phyloP scores from a whole-genome alignment of 2,888 invertebrate genomes.

The Scrobipalpa atriplicella region DNA sequence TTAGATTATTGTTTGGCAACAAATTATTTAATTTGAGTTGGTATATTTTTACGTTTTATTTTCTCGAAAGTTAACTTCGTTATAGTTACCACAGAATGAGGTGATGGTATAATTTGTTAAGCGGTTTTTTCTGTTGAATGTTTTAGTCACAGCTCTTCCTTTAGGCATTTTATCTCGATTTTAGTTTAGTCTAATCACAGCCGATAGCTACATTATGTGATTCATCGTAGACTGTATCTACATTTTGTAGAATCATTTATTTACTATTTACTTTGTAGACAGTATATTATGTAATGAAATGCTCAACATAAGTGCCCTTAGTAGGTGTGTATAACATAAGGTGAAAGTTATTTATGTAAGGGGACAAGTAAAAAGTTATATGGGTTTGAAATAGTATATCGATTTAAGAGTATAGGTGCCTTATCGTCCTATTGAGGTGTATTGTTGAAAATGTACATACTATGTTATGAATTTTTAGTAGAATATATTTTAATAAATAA shows the following conservation, averaged over 20 bases:
- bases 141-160: slow-evolving; percentile 7
- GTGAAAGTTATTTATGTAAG: slow-evolving; percentile 65
- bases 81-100: slow-evolving; percentile 23
- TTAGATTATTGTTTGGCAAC: neutral
- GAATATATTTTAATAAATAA: slow-evolving; percentile 77
- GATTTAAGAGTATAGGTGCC: slow-evolving; percentile 61
- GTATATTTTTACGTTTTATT: neutral
- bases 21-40: neutral
- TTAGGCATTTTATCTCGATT: slow-evolving; percentile 28
- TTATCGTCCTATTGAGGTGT: slow-evolving; percentile 73
- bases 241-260: slow-evolving; percentile 25
- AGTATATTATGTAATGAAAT: slow-evolving; percentile 47
- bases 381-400: slow-evolving; percentile 47
- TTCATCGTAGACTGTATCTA: slow-evolving; percentile 42
- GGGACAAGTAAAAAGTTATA: slow-evolving; percentile 50
- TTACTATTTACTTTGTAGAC: slow-evolving; percentile 31
- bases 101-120: slow-evolving; percentile 22
- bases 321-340: slow-evolving; percentile 53
- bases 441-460: slow-evolving; percentile 78
- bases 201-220: slow-evolving; percentile 34
- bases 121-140: slow-evolving; percentile 9
- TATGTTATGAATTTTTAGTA: slow-evolving; percentile 75
- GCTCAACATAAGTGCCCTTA: slow-evolving; percentile 70
- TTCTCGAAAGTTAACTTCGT: neutral
- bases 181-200: slow-evolving; percentile 25